These are phyloP conservation scores for Battus philenor DNA, from an alignment of 1,140 invertebrate genomes.

Conservation along the genomic window DNA sequence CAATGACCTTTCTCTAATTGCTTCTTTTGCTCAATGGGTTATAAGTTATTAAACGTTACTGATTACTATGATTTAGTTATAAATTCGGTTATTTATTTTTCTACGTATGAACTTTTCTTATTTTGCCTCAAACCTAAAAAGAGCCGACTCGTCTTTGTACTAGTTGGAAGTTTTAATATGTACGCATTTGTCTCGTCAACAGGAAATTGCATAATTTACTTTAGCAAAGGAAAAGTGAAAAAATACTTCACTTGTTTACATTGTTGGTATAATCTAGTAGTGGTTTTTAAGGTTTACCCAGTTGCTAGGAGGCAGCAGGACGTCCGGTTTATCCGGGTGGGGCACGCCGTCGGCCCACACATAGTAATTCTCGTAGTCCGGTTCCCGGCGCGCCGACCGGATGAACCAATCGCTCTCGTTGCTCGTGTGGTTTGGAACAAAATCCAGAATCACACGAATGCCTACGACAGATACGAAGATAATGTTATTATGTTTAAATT, in stretches of 20 bases:
- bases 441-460: constrained; percentile 40
- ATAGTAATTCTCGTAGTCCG: constrained; percentile 79
- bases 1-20: too few relatives aligned
- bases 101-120: too few relatives aligned
- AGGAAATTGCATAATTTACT: too few relatives aligned
- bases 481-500: constrained; percentile 8
- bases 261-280: not conserved
- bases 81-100: too few relatives aligned
- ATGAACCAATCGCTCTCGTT: constrained; percentile 83
- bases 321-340: constrained; percentile 47
- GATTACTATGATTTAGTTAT: too few relatives aligned
- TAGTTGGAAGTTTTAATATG: too few relatives aligned
- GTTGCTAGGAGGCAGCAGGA: constrained; percentile 33
- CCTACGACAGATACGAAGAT: constrained; percentile 19
- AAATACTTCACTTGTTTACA: constrained; percentile 3
- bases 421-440: constrained; percentile 80
- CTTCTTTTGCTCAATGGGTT: too few relatives aligned
- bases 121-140: too few relatives aligned
- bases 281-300: constrained; percentile 31
- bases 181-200: too few relatives aligned
- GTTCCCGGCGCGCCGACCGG: constrained; percentile 70
- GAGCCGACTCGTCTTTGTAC: too few relatives aligned
- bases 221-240: too few relatives aligned
- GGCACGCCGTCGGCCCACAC: constrained; percentile 77
- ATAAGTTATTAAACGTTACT: too few relatives aligned